phyloP scores from a whole-genome alignment of 1,140 invertebrate species.

The Drosophila burlai region DNA sequence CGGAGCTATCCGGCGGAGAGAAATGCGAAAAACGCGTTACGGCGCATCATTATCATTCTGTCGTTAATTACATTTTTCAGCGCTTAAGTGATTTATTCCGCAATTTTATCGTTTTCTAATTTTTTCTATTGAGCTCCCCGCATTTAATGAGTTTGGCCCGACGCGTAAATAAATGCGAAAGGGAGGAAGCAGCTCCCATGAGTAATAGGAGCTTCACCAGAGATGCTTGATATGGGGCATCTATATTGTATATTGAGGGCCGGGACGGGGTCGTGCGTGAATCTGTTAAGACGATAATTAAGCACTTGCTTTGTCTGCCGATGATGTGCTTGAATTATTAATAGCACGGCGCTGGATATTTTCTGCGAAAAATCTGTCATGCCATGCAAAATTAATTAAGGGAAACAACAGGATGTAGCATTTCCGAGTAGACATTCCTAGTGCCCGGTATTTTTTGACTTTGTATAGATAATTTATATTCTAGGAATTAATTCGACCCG shows the following conservation, averaged over 20 bases:
- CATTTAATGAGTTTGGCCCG: constrained; percentile 64
- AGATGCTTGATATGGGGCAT: constrained; percentile 29
- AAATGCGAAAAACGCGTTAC: constrained; percentile 66
- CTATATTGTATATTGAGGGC: background rate
- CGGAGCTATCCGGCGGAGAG: constrained; percentile 10
- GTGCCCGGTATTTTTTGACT: background rate
- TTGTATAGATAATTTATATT: background rate
- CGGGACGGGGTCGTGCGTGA: constrained; percentile 15
- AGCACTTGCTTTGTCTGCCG: constrained; percentile 51
- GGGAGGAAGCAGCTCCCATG: constrained; percentile 42
- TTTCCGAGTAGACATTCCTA: constrained; percentile 1
- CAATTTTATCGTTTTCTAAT: constrained; percentile 83
- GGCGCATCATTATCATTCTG: constrained; percentile 80
- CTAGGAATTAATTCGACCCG: background rate
- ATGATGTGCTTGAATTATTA: constrained; percentile 60
- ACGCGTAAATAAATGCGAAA: constrained; percentile 62
- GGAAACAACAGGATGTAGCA: constrained; percentile 9
- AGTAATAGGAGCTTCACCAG: constrained; percentile 46
- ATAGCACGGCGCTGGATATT: constrained; percentile 13
- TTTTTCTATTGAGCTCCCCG: constrained; percentile 61
- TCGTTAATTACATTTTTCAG: constrained; percentile 83
- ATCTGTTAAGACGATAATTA: constrained; percentile 64
- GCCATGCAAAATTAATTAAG: constrained; percentile 18
- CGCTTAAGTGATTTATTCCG: constrained; percentile 82
- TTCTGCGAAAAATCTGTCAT: constrained; percentile 17